Base-by-base conservation (phyloP, 2,113 vertebrate species). In the Trochalopteron elliotii region DNA sequence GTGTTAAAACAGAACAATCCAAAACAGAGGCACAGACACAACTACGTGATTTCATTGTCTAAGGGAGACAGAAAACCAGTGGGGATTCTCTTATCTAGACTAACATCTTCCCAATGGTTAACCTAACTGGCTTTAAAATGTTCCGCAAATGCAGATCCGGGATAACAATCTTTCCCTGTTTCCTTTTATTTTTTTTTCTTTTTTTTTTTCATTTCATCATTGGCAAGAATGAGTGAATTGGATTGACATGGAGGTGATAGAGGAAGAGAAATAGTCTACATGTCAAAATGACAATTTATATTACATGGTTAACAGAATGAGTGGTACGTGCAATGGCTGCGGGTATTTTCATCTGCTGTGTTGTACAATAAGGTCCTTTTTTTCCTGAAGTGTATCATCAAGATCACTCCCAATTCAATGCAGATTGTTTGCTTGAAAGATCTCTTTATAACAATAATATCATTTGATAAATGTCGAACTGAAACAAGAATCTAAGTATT, bases 1-100 rank as follows among this genome's bases (percentile, higher is more conserved):
- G 93, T 94, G 89, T 97, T 96, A 95, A 97, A 96, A 94, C 70
- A 93, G 96, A 97, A 96, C 63, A 97, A 97, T 93, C 94, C 97
- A 96, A 98, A 98, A 98, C 94, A 97, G 95, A 96, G 85, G 72
- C 92, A 94, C 97, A 99, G 98, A 98, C 98, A 94, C 72, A 98
- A 97, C 97, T 98, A 98, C 97, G 93, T 96, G 96, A 96, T 98
- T 97, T 97, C 96, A 98, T 98, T 99, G 98, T 98, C 97, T 97
- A 86, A 63, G 89, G 97, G 98, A 98, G 98, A 98, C 98, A 98
- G 98, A 94, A 97, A 97, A 96, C 77, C 98, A 98, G 98, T 98
- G 97, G 98, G 98, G 97, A 97, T 98, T 96, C 97, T 76, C 95
- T 98, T 98, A 98, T 98, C 98, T 98, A 97, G 97, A 97, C 96